phyloP scores from a whole-genome alignment of 2,888 invertebrate species.

The Ochlodes sylvanus region DNA sequence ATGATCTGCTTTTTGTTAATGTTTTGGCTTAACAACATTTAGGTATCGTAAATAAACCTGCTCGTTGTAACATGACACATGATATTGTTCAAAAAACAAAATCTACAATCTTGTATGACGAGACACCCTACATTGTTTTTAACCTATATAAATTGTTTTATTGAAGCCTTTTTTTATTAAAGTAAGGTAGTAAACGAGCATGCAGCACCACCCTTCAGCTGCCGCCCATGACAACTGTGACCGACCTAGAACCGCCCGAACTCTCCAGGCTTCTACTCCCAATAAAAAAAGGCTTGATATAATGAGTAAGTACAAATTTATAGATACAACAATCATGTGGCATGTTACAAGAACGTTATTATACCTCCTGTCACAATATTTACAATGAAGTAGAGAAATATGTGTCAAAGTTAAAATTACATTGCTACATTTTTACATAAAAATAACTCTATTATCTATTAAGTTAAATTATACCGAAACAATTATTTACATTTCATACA shows the following conservation, averaged over 20 bases:
- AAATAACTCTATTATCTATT: slow-evolving; percentile 57
- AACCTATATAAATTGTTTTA: no score
- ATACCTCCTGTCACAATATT: slow-evolving; percentile 11
- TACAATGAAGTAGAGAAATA: slow-evolving; percentile 39
- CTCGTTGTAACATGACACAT: slow-evolving; percentile 24
- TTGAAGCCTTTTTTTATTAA: no score
- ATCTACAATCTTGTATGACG: neutral
- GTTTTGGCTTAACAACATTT: slow-evolving; percentile 54
- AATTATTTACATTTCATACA: slow-evolving; percentile 68
- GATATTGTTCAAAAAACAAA: neutral
- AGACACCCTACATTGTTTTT: neutral
- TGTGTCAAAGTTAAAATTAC: slow-evolving; percentile 48
- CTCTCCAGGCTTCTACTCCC: no score
- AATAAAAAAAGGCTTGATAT: no score
- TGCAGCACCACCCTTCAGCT: no score
- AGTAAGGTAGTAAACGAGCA: no score
- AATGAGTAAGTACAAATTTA: neutral
- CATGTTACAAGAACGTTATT: slow-evolving; percentile 18
- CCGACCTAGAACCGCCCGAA: no score
- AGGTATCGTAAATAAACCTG: slow-evolving; percentile 24
- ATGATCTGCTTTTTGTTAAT: slow-evolving; percentile 67
- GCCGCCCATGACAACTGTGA: no score
- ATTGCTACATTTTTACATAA: slow-evolving; percentile 66
- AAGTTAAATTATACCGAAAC: slow-evolving; percentile 55
- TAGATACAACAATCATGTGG: neutral